Percentiles rank a stretch among this genome's conserved stretches.
Conservation (phyloP, 2,113 vertebrate genomes). For the Zapornia atra region DNA sequence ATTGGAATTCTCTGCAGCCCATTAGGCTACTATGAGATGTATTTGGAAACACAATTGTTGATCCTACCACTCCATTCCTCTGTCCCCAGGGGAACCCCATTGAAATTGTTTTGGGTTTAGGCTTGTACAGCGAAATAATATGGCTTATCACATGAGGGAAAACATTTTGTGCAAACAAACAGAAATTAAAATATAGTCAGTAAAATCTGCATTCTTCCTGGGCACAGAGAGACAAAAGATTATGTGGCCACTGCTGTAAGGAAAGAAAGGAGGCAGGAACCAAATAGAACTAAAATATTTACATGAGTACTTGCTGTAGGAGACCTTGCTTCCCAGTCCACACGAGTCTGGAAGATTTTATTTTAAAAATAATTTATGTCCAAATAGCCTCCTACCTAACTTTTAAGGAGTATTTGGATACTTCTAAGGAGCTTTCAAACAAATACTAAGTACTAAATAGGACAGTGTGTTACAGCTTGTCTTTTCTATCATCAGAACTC, state of each 20-base stretch:
- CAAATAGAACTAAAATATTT: neutral
- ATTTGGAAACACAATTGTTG: conserved; percentile 25
- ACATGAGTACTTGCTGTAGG: neutral
- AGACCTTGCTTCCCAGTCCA: neutral
- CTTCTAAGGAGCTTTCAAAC: neutral
- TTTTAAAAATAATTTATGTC: neutral
- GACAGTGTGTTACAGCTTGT: neutral
- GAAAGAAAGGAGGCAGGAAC: neutral
- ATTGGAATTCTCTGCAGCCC: neutral
- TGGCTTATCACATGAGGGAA: neutral
- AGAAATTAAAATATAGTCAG: neutral
- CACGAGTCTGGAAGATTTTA: neutral
- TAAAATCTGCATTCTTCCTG: neutral
- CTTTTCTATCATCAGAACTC: neutral
- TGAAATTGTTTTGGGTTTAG: neutral
- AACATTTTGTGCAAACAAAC: neutral
- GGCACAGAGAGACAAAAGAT: neutral
- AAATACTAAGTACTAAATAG: neutral
- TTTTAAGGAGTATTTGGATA: neutral
- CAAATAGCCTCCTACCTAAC: neutral
- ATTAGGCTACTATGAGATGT: neutral
- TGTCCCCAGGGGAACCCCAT: neutral
- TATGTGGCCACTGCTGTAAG: neutral
- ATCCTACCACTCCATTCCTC: neutral
- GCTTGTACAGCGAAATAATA: neutral